Evolutionary conservation across 1,140 invertebrate genomes (phyloP), one percentile per base, ranked within the genome.

Genomic region (Myzus persicae): DNA sequence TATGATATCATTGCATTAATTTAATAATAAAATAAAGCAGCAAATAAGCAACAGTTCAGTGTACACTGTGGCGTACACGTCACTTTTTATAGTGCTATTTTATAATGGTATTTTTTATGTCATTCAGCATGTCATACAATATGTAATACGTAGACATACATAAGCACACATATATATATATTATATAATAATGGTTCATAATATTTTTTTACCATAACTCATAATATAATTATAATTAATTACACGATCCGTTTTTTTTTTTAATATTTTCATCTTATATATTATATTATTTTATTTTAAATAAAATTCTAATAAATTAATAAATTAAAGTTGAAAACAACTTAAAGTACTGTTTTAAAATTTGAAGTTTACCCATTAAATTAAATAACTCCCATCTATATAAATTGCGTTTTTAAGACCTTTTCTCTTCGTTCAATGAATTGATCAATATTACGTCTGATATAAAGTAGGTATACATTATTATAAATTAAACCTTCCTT

Each of bases 141-240:
- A 76, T n/a, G n/a, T 76, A n/a, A 76, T n/a, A 36, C 14, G 14
- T 0, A n/a, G 0, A n/a, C 14, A 67, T 0, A 67, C 14, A n/a
- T 4, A 67, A 4, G 14, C 9, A 9, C 2, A 14, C 9, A 67
- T n/a, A 67, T 11, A 22, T 2, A 20, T 11, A 59, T 59, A 59
- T 18, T 59, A 59, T 54, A 67, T 67, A 24, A 18, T 18, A 67
- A 67, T 67, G 11, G 59, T 67, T n/a, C 31, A 14, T 67, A 18
- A 67, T 67, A 18, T 18, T 67, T 67, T 67, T 67, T 67, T 67
- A n/a, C n/a, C 14, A 14, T n/a, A n/a, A 67, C 59, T 67, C 11
- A n/a, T 67, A n/a, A 76, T n/a, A 76, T n/a, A n/a, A n/a, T 76
- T 76, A 76, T n/a, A 76, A 76, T 36, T 76, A 76, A 76, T 76